Percentiles rank a stretch among this genome's conserved stretches.
Evolutionary conservation across 2,113 vertebrate genomes (phyloP).

Genomic region (Gymnarchus niloticus): DNA sequence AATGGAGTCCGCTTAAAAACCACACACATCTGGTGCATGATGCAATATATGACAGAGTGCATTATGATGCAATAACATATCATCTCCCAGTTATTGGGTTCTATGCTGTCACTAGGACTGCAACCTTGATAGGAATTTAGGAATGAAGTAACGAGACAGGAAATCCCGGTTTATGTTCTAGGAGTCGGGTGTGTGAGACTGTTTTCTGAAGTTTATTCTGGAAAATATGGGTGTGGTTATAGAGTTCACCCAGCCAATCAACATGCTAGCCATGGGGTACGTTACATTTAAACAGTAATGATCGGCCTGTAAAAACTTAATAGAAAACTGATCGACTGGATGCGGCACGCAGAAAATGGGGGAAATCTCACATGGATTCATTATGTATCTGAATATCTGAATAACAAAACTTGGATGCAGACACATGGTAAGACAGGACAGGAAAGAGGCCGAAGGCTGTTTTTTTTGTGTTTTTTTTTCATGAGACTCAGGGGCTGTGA

Average conservation of each 20-base stretch:
- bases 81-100: background rate
- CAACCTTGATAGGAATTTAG: slow-evolving; percentile 6
- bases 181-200: background rate
- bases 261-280: background rate
- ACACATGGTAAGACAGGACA: background rate
- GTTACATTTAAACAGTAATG: background rate
- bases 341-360: background rate
- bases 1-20: background rate
- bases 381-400: background rate
- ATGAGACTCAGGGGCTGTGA: no score
- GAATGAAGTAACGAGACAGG: background rate
- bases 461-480: no score
- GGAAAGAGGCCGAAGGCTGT: background rate
- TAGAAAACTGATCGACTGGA: background rate
- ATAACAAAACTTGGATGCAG: background rate
- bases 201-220: background rate
- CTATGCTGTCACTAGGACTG: background rate
- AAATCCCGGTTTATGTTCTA: background rate
- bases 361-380: background rate
- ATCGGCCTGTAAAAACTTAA: background rate
- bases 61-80: background rate
- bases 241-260: background rate
- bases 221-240: background rate
- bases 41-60: background rate
- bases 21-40: slow-evolving; percentile 2